A percentile compares a stretch with the other conserved stretches of the same genome.
phyloP scores from a whole-genome alignment of 2,113 vertebrate genomes.

The Riparia riparia region DNA sequence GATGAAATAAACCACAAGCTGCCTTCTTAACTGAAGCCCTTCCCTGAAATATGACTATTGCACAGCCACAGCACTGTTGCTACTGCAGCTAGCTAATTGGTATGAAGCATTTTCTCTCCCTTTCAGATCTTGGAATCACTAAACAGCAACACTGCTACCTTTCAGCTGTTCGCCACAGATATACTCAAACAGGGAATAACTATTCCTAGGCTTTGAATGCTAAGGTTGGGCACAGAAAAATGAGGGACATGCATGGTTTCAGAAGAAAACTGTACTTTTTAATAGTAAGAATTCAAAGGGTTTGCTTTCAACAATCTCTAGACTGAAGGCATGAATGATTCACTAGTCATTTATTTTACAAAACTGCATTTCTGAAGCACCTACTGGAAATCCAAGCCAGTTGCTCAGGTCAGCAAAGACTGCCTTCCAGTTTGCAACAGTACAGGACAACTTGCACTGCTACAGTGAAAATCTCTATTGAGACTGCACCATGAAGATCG shows the following conservation, averaged over 20 bases:
- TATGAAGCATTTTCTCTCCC: background rate
- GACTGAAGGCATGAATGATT: background rate
- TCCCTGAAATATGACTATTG: background rate
- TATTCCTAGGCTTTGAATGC: background rate
- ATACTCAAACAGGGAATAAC: background rate
- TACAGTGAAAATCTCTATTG: background rate
- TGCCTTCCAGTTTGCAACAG: background rate
- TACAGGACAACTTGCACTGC: background rate
- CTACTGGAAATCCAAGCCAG: background rate
- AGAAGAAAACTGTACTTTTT: background rate
- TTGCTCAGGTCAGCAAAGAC: constrained; percentile 13
- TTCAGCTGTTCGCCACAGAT: background rate
- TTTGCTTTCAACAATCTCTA: background rate
- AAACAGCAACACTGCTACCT: background rate
- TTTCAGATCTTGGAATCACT: background rate
- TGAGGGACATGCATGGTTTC: background rate
- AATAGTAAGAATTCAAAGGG: background rate
- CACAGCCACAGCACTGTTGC: background rate
- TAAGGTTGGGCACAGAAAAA: background rate
- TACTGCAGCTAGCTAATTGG: background rate
- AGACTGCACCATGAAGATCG: constrained; percentile 13
- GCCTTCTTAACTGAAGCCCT: background rate
- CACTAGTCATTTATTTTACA: background rate
- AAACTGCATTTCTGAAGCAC: background rate
- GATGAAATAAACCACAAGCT: background rate